A percentile compares a stretch with the other conserved stretches of the same genome.
Conservation (phyloP, 1,140 invertebrate species). For the Vanessa tameamea region DNA sequence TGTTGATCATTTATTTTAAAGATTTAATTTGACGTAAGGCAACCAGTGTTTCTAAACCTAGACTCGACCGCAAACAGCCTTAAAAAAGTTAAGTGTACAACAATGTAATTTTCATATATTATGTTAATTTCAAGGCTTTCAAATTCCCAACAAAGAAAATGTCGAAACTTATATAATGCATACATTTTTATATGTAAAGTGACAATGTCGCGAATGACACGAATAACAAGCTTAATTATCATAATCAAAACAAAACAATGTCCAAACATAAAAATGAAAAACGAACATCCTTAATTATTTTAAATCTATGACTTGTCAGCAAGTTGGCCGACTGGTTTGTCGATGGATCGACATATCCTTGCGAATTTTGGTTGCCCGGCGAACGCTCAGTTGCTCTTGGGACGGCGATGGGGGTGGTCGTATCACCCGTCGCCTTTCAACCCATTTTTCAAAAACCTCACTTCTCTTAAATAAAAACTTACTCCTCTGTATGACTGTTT, state of each 20-base stretch:
- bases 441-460: constrained; percentile 37
- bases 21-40: too few relatives aligned
- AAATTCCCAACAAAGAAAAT: too few relatives aligned
- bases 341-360: constrained; percentile 52
- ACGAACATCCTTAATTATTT: constrained; percentile 5
- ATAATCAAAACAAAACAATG: background rate
- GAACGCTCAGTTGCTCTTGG: constrained; percentile 50
- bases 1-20: too few relatives aligned
- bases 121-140: too few relatives aligned
- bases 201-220: background rate
- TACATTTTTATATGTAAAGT: background rate
- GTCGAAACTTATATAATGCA: too few relatives aligned
- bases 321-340: constrained; percentile 10
- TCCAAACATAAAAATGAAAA: constrained; percentile 2
- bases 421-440: constrained; percentile 30
- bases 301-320: constrained; percentile 2
- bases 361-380: constrained; percentile 48
- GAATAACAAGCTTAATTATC: background rate
- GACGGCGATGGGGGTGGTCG: constrained; percentile 46
- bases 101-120: too few relatives aligned
- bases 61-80: too few relatives aligned
- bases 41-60: too few relatives aligned
- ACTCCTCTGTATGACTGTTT: constrained; percentile 22
- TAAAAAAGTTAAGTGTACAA: too few relatives aligned
- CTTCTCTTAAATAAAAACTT: constrained; percentile 34